Percentiles rank a stretch among this genome's conserved stretches.
phyloP scores from a whole-genome alignment of 1,140 invertebrate species.

The Proctacanthus coquilletti region DNA sequence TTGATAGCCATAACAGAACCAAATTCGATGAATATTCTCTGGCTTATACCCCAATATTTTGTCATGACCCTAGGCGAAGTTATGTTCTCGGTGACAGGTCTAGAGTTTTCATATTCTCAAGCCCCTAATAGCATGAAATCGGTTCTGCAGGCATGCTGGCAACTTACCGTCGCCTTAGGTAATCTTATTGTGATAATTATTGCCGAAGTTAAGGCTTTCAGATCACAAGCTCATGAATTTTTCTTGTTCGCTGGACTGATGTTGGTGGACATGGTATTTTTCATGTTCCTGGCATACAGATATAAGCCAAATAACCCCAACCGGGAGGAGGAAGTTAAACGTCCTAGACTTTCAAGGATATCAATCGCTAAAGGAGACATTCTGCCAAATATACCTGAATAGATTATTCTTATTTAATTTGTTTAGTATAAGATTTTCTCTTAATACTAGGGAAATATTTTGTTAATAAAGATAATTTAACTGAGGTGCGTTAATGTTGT shows the following conservation, averaged over 20 bases:
- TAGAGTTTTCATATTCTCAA: slow-evolving; percentile 83
- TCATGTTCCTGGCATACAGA: slow-evolving; percentile 54
- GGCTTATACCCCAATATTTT: slow-evolving; percentile 75
- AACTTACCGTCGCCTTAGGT: slow-evolving; percentile 79
- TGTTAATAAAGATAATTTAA: no score
- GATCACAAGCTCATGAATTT: slow-evolving; percentile 51
- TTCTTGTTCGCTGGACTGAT: slow-evolving; percentile 79
- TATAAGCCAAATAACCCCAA: slow-evolving; percentile 38
- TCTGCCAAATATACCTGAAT: no score
- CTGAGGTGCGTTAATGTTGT: no score
- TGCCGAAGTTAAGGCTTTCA: slow-evolving; percentile 30
- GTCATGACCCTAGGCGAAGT: slow-evolving; percentile 66
- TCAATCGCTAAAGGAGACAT: no score
- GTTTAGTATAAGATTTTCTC: no score
- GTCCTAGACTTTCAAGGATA: no score
- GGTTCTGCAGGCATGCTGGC: slow-evolving; percentile 75
- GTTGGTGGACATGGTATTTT: slow-evolving; percentile 65
- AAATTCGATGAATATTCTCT: slow-evolving; percentile 63
- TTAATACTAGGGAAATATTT: no score
- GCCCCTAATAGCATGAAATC: slow-evolving; percentile 84
- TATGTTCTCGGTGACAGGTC: slow-evolving; percentile 82
- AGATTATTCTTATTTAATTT: no score
- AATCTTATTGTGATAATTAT: slow-evolving; percentile 83
- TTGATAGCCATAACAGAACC: slow-evolving; percentile 37
- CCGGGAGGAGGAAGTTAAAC: slow-evolving; percentile 11